Conservation (phyloP, 2,888 invertebrate species). For the Chalcis sispes region DNA sequence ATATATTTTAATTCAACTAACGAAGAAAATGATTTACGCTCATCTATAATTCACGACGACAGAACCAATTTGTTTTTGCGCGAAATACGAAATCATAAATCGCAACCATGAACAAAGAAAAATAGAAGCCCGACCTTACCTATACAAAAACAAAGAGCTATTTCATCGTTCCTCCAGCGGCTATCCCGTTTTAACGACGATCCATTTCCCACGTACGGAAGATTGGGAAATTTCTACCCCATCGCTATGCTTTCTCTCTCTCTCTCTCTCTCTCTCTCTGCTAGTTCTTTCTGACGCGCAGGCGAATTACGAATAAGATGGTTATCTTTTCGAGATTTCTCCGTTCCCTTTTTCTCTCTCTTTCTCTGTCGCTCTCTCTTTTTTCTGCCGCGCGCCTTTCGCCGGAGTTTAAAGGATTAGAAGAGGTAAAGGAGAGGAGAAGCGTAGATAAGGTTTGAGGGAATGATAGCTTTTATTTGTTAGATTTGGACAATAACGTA, state of each 20-base stretch:
- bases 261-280: not conserved
- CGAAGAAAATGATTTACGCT: too few species aligned
- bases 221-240: too few species aligned
- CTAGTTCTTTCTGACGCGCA: not conserved
- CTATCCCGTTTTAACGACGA: slow-evolving; percentile 30
- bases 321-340: not conserved
- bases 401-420: slow-evolving; percentile 15
- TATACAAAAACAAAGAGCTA: slow-evolving; percentile 16
- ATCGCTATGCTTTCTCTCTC: not conserved
- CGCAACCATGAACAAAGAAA: not conserved
- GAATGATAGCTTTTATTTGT: not conserved
- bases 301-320: not conserved
- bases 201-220: not conserved
- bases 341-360: not conserved
- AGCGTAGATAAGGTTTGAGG: slow-evolving; percentile 20
- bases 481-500: slow-evolving; percentile 7
- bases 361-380: not conserved
- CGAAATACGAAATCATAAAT: too few species aligned
- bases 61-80: not conserved
- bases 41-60: too few species aligned
- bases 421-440: not conserved
- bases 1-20: too few species aligned
- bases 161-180: not conserved
- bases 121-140: slow-evolving; percentile 1
- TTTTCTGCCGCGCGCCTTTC: not conserved